Conservation (phyloP, 2,113 vertebrate genomes). For the Vulpes ferrilata region DNA sequence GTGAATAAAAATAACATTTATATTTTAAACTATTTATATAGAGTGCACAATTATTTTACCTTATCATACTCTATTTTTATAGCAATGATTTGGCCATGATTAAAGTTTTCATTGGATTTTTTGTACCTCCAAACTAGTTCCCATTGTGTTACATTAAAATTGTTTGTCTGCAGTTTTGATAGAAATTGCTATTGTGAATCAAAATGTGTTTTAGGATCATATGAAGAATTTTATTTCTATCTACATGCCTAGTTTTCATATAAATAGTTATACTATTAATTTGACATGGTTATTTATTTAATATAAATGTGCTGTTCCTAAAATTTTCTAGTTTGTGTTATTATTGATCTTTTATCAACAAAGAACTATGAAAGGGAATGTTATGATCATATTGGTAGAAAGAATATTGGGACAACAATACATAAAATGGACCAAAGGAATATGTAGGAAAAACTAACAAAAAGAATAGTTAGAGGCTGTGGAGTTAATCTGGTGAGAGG, state of each 20-base stretch:
- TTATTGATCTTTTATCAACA: background rate
- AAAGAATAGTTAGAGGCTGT: background rate
- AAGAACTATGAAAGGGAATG: background rate
- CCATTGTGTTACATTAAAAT: background rate
- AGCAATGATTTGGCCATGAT: background rate
- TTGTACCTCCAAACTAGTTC: background rate
- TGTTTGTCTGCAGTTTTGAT: background rate
- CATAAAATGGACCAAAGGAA: background rate
- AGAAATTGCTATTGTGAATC: background rate
- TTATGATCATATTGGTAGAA: background rate
- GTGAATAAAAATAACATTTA: constrained; percentile 8
- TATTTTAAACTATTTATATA: background rate
- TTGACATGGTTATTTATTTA: background rate
- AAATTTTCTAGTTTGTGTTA: background rate
- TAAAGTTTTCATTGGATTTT: background rate
- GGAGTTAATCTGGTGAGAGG: background rate
- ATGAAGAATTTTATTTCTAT: background rate
- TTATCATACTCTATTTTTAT: background rate
- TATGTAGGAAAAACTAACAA: background rate
- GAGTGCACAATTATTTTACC: background rate
- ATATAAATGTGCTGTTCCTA: background rate
- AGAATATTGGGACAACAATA: background rate
- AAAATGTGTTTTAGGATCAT: background rate
- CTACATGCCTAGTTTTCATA: background rate
- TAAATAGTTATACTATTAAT: background rate